Evolutionary conservation across 2,113 vertebrate genomes (phyloP).

Genomic region (Furnarius figulus): DNA sequence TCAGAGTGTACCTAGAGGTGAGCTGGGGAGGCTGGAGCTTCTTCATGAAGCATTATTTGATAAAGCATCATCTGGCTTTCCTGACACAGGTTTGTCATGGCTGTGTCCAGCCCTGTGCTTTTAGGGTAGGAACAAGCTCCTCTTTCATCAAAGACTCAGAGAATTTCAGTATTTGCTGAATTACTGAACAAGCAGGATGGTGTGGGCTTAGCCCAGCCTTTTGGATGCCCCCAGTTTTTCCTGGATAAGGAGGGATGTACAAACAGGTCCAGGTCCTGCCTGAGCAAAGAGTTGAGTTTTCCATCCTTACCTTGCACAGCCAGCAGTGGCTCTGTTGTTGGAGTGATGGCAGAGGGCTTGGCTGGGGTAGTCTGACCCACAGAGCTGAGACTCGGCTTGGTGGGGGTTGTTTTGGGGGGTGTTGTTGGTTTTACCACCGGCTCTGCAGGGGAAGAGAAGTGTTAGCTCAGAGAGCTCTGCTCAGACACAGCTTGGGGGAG

Average conservation of each 20-base stretch:
- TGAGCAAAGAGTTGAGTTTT: not conserved
- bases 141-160: not conserved
- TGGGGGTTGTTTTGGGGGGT: accelerated
- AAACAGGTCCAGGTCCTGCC: not conserved
- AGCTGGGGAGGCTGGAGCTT: not conserved
- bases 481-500: not conserved
- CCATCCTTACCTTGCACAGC: not conserved
- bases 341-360: not conserved
- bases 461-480: not conserved
- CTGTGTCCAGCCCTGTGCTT: not conserved
- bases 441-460: not conserved
- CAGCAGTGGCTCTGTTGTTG: accelerated
- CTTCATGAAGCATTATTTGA: not conserved
- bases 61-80: not conserved
- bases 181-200: not conserved
- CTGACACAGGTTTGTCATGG: not conserved
- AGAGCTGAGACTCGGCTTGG: not conserved
- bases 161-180: not conserved
- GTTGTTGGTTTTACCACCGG: not conserved
- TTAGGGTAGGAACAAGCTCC: not conserved
- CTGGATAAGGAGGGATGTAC: not conserved
- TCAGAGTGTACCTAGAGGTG: not conserved
- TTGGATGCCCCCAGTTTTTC: not conserved
- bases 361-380: not conserved
- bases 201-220: not conserved